phyloP scores from a whole-genome alignment of 2,888 invertebrate genomes.

The Pasiphila rectangulata region DNA sequence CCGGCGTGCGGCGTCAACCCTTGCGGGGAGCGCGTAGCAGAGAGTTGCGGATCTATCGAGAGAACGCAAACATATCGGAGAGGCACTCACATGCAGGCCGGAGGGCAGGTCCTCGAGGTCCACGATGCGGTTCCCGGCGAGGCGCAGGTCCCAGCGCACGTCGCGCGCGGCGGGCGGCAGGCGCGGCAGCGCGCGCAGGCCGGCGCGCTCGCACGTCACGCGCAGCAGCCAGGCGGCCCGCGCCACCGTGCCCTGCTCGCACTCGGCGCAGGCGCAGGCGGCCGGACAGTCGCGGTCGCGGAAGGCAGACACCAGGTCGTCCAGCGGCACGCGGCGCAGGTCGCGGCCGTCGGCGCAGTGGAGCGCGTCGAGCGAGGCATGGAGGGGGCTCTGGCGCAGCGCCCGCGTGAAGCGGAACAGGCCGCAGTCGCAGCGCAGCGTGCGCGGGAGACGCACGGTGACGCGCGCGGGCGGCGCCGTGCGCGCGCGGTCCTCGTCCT shows the following conservation, averaged over 20 bases:
- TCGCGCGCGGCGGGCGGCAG: constrained; percentile 5
- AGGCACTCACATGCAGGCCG: constrained; percentile 13
- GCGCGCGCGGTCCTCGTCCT: constrained; percentile 3
- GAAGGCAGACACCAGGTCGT: constrained; percentile 26
- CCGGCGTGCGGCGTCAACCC: no score
- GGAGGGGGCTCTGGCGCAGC: neutral
- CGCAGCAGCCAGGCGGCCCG: constrained; percentile 23
- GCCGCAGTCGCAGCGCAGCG: constrained; percentile 29
- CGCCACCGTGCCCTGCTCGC: constrained; percentile 6
- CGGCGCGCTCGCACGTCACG: constrained; percentile 16
- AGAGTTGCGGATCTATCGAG: neutral
- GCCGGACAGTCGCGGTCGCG: constrained; percentile 13
- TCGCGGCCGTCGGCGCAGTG: neutral
- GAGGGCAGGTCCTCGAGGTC: constrained; percentile 22
- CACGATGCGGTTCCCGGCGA: constrained; percentile 27
- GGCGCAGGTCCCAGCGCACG: constrained; percentile 25
- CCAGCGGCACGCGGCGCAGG: constrained; percentile 27
- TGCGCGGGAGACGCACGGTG: constrained; percentile 1
- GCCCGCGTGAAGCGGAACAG: constrained; percentile 23
- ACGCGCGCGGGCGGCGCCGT: neutral
- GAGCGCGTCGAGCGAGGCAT: constrained; percentile 2
- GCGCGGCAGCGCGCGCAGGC: constrained; percentile 9
- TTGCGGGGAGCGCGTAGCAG: neutral
- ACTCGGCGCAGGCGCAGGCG: constrained; percentile 20
- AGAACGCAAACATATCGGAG: neutral